Evolutionary conservation across 1,140 invertebrate species (phyloP).

Genomic region (Popillia japonica): DNA sequence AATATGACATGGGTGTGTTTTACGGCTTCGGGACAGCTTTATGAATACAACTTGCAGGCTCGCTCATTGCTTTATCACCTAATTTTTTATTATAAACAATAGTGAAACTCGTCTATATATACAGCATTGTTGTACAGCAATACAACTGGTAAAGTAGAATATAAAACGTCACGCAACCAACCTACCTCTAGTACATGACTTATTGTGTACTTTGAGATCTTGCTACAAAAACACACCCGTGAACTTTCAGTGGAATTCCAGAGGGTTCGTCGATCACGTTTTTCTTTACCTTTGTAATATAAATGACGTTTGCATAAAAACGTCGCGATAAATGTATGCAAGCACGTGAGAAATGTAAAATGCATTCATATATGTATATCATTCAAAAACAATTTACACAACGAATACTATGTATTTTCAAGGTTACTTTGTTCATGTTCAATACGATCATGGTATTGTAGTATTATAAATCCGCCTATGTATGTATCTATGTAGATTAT

Average conservation of each 20-base stretch:
- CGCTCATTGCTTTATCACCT: too few relatives aligned
- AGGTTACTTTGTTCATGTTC: neutral
- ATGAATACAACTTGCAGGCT: too few relatives aligned
- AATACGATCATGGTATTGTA: neutral
- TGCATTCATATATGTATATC: neutral
- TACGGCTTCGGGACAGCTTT: too few relatives aligned
- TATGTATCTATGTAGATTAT: neutral
- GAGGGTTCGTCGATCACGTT: slow-evolving; percentile 19
- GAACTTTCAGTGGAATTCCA: slow-evolving; percentile 20
- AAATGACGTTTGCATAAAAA: slow-evolving; percentile 21
- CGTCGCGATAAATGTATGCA: neutral
- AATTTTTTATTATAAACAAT: too few relatives aligned
- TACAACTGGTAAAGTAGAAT: neutral
- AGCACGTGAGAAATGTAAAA: slow-evolving; percentile 7
- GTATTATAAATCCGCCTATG: neutral
- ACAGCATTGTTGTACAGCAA: too few relatives aligned
- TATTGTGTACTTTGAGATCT: neutral
- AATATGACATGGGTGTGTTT: too few relatives aligned
- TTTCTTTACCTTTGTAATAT: neutral
- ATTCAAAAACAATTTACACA: slow-evolving; percentile 28
- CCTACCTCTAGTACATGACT: neutral
- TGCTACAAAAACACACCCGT: slow-evolving; percentile 8
- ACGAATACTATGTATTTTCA: slow-evolving; percentile 4
- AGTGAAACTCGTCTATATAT: too few relatives aligned
- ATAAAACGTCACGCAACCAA: neutral